These are phyloP conservation scores for Tenthredo distinguenda DNA, from an alignment of 2,888 invertebrate genomes.

Conservation along the genomic window DNA sequence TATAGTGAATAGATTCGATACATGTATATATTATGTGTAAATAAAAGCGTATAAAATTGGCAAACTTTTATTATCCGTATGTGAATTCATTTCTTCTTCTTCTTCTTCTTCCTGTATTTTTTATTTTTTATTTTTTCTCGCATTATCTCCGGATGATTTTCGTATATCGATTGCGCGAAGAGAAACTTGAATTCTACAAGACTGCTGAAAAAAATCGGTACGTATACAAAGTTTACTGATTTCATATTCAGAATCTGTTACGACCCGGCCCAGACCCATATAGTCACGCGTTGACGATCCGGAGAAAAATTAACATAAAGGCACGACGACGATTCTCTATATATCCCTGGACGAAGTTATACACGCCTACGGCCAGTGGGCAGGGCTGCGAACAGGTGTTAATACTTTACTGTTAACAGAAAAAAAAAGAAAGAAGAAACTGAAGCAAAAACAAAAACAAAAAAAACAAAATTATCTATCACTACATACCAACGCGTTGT, in stretches of 20 bases:
- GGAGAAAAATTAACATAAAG: conserved; percentile 34
- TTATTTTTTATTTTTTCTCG: too few species aligned
- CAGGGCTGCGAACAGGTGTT: conserved; percentile 48
- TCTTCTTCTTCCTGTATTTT: not conserved
- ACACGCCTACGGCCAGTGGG: conserved; percentile 44
- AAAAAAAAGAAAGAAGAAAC: not conserved
- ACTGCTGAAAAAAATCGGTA: not conserved
- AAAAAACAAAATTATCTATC: not conserved
- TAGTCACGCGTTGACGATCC: conserved; percentile 16
- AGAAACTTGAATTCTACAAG: not conserved
- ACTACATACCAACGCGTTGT: not conserved
- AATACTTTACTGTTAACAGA: conserved; percentile 49
- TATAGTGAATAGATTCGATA: not conserved
- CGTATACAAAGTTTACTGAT: conserved; percentile 15
- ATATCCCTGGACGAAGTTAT: not conserved
- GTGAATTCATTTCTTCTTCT: not conserved
- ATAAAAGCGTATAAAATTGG: not conserved
- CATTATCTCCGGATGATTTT: too few species aligned
- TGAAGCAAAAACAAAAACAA: not conserved
- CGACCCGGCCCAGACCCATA: conserved; percentile 5
- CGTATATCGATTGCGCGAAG: not conserved
- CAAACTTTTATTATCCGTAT: not conserved
- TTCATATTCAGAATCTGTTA: conserved; percentile 30
- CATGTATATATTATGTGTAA: not conserved
- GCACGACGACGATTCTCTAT: conserved; percentile 1